Evolutionary conservation across 1,140 invertebrate genomes (phyloP), one percentile per base, ranked within the genome.

Genomic region (Gerris buenoi): DNA sequence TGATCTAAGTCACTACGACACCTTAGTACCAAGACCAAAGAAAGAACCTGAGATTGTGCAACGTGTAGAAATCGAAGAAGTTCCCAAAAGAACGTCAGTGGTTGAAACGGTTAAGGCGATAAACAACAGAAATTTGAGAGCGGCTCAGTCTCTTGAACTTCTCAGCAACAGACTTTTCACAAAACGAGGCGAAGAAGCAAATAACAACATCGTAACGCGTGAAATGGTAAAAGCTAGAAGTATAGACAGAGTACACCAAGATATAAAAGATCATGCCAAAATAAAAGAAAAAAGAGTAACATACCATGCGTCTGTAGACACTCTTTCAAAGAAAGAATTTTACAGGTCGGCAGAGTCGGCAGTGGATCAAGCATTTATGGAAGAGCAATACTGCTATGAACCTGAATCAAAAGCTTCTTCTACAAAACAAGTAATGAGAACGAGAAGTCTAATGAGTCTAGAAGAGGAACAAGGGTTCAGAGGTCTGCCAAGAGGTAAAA

Each of bases 351-450:
- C 58, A 3, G 58, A 60, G 5, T 60, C 58, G 23, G 58, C 58
- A 22, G 61, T 62, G 18, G 65, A 67, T 1, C n/a, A 28, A 15
- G 64, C 67, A 1, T 71, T 68, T 65, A 25, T 68, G 0, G 73
- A 74, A 65, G 73, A 74, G 58, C 71, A 74, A 63, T 71, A 70
- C 25, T 72, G 70, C 2, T 74, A 74, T 33, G 73, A 74, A 61
- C 73, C 73, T 0, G 68, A 71, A 59, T 57, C 69, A 5, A 70
- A 71, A 33, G 66, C 58, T 28, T 63, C 68, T 2, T 68, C 68
- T 18, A 70, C 62, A 10, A 73, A 74, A 71, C 56, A 70, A 0
- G 73, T 74, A 1, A 60, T 71, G 13, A 65, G 70, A 26, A 70
- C 72, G 13, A 61, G 73, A 33, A 74, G 73, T 65, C 59, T 74